These are phyloP conservation scores for Callorhinus ursinus DNA, from an alignment of 2,113 vertebrate genomes.

Conservation along the genomic window DNA sequence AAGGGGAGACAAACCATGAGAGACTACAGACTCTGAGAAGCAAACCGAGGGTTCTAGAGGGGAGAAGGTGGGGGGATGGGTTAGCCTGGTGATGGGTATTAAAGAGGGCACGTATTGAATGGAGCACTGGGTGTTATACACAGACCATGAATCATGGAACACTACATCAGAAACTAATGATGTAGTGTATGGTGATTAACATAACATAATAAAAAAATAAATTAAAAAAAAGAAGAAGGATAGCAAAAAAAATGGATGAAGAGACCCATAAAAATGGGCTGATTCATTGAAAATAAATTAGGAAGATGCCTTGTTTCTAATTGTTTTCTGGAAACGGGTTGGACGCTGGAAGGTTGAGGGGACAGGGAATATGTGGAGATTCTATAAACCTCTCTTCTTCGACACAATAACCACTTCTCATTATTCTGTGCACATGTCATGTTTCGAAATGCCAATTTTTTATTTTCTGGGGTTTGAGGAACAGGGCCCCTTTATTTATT, in stretches of 20 bases:
- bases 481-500: conserved; percentile 49
- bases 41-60: no score
- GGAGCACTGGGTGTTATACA: no score
- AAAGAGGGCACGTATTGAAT: no score
- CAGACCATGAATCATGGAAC: no score
- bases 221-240: no score
- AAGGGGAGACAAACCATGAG: no score
- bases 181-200: no score
- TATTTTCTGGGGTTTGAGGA: conserved; percentile 50
- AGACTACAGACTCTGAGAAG: no score
- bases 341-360: neutral
- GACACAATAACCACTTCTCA: neutral
- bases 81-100: no score
- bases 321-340: neutral
- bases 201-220: no score
- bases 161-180: no score
- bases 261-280: neutral
- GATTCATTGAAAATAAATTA: conserved; percentile 39
- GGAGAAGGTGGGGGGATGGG: no score
- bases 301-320: neutral
- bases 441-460: conserved; percentile 56
- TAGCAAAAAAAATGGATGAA: neutral
- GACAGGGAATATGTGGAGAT: neutral
- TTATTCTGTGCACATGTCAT: neutral
- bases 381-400: conserved; percentile 3